Conservation (phyloP, 2,113 vertebrate genomes). For the Calyptommatus sinebrachiatus region DNA sequence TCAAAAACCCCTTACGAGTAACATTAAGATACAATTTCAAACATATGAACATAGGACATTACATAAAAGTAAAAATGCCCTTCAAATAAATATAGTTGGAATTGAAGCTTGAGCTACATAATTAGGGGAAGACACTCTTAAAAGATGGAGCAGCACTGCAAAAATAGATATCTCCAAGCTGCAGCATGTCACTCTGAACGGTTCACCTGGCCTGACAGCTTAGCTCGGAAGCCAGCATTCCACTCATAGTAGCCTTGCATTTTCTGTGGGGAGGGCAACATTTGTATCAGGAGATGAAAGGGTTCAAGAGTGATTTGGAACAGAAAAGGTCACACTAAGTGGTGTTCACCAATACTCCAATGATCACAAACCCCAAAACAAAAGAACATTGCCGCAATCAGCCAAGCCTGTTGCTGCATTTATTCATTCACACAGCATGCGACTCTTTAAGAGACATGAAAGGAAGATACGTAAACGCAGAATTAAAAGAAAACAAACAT, state of each 20-base stretch:
- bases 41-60: neutral
- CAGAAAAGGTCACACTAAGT: slow-evolving; percentile 63
- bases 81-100: neutral
- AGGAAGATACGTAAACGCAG: neutral
- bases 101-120: slow-evolving; percentile 11
- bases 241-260: slow-evolving; percentile 61
- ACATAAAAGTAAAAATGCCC: neutral
- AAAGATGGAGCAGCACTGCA: neutral
- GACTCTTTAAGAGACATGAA: neutral
- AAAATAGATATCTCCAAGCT: slow-evolving; percentile 45
- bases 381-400: slow-evolving; percentile 43
- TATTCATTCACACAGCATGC: neutral
- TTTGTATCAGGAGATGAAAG: slow-evolving; percentile 66
- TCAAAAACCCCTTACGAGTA: neutral
- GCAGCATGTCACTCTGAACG: slow-evolving; percentile 51
- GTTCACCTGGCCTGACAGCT: slow-evolving; percentile 61
- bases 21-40: neutral
- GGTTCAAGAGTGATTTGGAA: slow-evolving; percentile 54
- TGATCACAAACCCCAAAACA: slow-evolving; percentile 60
- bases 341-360: slow-evolving; percentile 62
- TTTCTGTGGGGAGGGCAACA: slow-evolving; percentile 69
- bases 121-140: slow-evolving; percentile 23
- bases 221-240: slow-evolving; percentile 73
- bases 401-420: neutral
- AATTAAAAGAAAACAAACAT: slow-evolving; percentile 42